Base-by-base conservation (phyloP, 1,140 invertebrate species). In the Megalopta genalis region DNA sequence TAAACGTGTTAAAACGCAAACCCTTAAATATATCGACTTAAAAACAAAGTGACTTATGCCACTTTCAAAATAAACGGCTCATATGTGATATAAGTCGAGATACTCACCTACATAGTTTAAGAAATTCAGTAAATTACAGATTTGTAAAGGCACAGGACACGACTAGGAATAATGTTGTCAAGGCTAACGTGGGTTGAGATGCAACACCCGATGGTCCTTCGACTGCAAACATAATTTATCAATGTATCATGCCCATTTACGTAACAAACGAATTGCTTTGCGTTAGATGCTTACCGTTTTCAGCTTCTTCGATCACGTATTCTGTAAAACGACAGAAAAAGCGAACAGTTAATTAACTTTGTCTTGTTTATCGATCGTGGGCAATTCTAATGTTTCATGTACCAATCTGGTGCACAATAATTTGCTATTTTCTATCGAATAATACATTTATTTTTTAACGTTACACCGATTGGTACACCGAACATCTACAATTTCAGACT, bases 81-180 rank as follows among this genome's bases (percentile, higher is more conserved):
- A 12, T 52, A 14, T 42, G 16, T 18, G 7, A 21, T 32, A 32
- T 32, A 32, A 18, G 3, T 21, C 49, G 16, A 52, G 54, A 57
- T 74, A 71, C 83, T 67, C 69, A 90, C 87, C 87, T 89, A 89
- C 77, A 60, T 89, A 88, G 70, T 87, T 81, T 86, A 81, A 81
- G 85, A 52, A 84, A 72, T 72, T 84, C 64, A 84, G 77, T 86
- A 76, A 87, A 83, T 91, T 91, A 90, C 87, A 90, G 80, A 82
- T 82, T 88, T 80, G 76, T 89, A 82, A 86, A 89, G 83, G 85
- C 81, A 84, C 85, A 88, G 65, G 87, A 83, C 60, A 90, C 66
- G 87, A 91, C 88, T 89, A 90, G 86, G 86, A 91, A 83, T 74
- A 87, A 84, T 21, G 81, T 65, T 85, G 86, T 52, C 57, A 90